Percentiles rank a stretch among this genome's conserved stretches.
Conservation (phyloP, 2,888 invertebrate species). For the Oxycera nigricornis region DNA sequence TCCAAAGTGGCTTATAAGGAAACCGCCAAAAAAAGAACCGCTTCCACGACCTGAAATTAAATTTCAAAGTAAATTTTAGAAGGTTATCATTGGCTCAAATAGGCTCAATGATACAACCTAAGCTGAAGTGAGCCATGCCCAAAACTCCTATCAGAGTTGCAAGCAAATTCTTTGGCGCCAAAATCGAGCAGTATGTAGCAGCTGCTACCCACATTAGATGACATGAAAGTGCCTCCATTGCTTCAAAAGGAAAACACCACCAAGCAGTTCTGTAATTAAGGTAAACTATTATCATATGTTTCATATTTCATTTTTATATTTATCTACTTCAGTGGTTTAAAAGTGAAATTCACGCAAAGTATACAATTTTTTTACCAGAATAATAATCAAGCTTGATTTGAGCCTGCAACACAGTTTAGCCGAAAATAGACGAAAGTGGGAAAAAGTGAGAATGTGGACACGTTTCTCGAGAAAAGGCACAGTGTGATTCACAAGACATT, state of each 20-base stretch:
- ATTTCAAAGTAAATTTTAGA: not conserved
- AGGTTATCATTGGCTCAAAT: constrained; percentile 43
- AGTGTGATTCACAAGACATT: too few relatives aligned
- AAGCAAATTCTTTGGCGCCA: constrained; percentile 82
- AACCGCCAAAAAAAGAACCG: constrained; percentile 81
- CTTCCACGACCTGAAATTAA: constrained; percentile 71
- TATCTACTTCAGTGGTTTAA: too few relatives aligned
- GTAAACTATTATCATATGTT: too few relatives aligned
- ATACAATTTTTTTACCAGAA: too few relatives aligned
- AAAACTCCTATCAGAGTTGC: constrained; percentile 87
- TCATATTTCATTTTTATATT: too few relatives aligned
- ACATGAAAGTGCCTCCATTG: constrained; percentile 83
- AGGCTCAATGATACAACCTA: too few relatives aligned
- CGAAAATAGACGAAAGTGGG: too few relatives aligned
- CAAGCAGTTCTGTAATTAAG: constrained; percentile 73
- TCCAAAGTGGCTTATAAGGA: constrained; percentile 76
- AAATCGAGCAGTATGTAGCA: constrained; percentile 83
- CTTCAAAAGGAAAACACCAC: constrained; percentile 90
- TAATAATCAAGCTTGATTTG: too few relatives aligned
- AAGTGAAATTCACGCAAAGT: too few relatives aligned
- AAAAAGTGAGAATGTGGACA: too few relatives aligned
- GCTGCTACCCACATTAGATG: constrained; percentile 92
- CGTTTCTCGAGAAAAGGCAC: too few relatives aligned
- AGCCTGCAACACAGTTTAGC: too few relatives aligned
- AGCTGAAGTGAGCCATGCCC: constrained; percentile 88